Evolutionary conservation across 2,888 invertebrate species (phyloP).

Genomic region (Hanleya hanleyi): DNA sequence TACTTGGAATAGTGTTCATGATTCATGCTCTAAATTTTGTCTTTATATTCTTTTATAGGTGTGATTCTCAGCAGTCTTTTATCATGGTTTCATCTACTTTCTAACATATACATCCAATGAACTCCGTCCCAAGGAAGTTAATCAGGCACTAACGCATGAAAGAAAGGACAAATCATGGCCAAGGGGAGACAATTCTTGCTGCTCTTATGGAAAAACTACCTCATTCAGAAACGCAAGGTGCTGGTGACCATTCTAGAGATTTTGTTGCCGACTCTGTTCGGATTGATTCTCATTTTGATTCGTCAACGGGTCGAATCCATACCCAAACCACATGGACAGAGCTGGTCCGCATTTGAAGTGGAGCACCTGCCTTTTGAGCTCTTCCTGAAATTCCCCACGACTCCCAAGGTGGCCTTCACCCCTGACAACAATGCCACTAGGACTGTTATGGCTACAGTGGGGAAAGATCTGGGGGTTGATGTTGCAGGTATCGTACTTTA

Average conservation of each 20-base stretch:
- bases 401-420: constrained; percentile 46
- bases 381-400: not conserved
- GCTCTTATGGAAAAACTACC: constrained; percentile 88
- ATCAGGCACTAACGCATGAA: no score
- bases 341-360: constrained; percentile 56
- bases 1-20: no score
- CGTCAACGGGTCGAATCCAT: constrained; percentile 81
- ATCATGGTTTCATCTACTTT: no score
- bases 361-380: constrained; percentile 20
- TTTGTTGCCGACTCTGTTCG: constrained; percentile 63
- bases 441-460: constrained; percentile 44
- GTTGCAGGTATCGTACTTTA: no score
- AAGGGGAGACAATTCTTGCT: constrained; percentile 77
- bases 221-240: constrained; percentile 84
- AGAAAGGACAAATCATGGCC: constrained; percentile 7
- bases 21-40: no score
- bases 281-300: constrained; percentile 80
- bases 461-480: constrained; percentile 10
- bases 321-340: constrained; percentile 55
- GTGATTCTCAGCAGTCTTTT: no score
- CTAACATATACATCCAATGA: no score
- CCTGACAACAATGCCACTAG: constrained; percentile 45
- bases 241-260: constrained; percentile 82
- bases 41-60: no score
- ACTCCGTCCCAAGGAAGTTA: no score